phyloP scores from a whole-genome alignment of 2,888 invertebrate species.

The Lochmaea crataegi region DNA sequence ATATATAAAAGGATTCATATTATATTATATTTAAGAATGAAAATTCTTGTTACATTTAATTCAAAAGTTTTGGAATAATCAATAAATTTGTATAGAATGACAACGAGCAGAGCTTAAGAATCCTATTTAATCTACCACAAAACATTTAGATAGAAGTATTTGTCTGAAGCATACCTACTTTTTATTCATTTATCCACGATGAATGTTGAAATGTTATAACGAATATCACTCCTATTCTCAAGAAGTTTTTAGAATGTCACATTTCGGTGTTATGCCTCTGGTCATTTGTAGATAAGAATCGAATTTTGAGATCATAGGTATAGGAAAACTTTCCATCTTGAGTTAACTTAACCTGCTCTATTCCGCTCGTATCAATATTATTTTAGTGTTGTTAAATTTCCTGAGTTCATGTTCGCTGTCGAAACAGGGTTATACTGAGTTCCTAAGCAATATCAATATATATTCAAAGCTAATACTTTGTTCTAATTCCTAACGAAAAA shows the following conservation, averaged over 20 bases:
- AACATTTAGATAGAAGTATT: too few species aligned
- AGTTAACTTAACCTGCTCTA: slow-evolving; percentile 26
- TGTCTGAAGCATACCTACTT: too few species aligned
- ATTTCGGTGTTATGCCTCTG: neutral
- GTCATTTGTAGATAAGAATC: slow-evolving; percentile 27
- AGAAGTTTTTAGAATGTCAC: neutral
- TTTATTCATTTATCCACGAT: too few species aligned
- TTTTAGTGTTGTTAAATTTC: slow-evolving; percentile 40
- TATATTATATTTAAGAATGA: too few species aligned
- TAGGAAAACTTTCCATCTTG: slow-evolving; percentile 33
- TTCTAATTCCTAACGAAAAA: neutral
- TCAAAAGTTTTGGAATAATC: too few species aligned
- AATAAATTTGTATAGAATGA: too few species aligned
- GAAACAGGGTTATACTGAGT: slow-evolving; percentile 16
- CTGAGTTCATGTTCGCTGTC: slow-evolving; percentile 19
- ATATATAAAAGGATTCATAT: too few species aligned
- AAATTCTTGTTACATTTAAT: too few species aligned
- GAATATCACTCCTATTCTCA: neutral
- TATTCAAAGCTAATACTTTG: neutral
- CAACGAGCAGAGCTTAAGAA: too few species aligned
- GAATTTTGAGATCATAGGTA: slow-evolving; percentile 31
- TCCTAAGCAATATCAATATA: neutral
- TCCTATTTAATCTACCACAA: too few species aligned
- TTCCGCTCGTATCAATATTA: slow-evolving; percentile 38
- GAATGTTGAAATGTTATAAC: neutral